phyloP scores from a whole-genome alignment of 37 sponge, comb jelly and placozoan genomes.

The Chondrosia reniformis region DNA sequence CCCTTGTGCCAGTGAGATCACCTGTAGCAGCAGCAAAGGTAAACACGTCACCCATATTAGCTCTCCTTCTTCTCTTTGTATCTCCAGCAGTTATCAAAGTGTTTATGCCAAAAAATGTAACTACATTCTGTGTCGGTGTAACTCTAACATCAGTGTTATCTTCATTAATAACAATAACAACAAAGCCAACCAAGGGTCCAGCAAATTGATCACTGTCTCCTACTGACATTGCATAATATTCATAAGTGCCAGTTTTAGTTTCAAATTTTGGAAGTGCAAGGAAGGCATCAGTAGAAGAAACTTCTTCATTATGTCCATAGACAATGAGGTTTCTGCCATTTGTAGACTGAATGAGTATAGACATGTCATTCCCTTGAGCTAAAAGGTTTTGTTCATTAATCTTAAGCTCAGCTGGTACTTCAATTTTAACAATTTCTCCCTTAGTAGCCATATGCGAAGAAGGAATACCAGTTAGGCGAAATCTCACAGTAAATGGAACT shows the following conservation, averaged over 20 bases:
- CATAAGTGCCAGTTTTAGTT: constrained; percentile 14
- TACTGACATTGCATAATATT: constrained; percentile 31
- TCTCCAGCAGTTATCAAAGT: neutral
- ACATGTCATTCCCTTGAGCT: neutral
- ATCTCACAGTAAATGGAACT: constrained; percentile 4
- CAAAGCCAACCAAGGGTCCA: neutral
- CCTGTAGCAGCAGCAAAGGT: neutral
- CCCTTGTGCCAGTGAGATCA: constrained; percentile 15
- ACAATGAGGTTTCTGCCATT: constrained; percentile 30
- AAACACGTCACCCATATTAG: neutral
- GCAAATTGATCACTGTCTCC: neutral
- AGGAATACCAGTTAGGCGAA: no score
- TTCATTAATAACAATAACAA: constrained; percentile 26
- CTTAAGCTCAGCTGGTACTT: neutral
- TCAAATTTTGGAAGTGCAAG: constrained; percentile 34
- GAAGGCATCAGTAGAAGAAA: constrained; percentile 40
- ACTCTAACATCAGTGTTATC: constrained; percentile 19
- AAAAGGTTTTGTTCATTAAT: neutral
- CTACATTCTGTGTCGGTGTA: neutral
- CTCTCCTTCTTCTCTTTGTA: no score
- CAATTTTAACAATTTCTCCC: neutral
- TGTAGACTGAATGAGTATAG: neutral
- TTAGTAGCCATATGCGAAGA: neutral
- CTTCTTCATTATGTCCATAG: constrained; percentile 31
- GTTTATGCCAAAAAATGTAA: neutral